Evolutionary conservation across 2,888 invertebrate genomes (phyloP).

Genomic region (Scaptomyza polygonia): DNA sequence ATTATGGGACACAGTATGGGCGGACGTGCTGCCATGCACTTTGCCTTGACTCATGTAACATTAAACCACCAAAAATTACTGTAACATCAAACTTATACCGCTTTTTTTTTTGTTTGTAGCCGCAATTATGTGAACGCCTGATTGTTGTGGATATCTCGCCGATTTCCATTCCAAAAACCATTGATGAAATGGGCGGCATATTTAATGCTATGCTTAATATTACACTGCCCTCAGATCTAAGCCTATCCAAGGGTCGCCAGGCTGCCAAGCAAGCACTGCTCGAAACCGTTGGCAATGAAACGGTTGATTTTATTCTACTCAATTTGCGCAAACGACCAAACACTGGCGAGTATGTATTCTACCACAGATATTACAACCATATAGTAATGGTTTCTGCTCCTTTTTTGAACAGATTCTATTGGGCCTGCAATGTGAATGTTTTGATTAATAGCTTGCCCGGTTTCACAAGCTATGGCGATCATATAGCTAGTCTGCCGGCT

Average conservation of each 20-base stretch:
- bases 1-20: constrained; percentile 98
- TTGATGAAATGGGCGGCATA: constrained; percentile 86
- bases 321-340: constrained; percentile 89
- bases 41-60: constrained; percentile 89
- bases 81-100: no score
- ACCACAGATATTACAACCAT: no score
- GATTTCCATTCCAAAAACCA: constrained; percentile 85
- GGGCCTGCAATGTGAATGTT: constrained; percentile 92
- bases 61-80: no score
- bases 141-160: constrained; percentile 91
- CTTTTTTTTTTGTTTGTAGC: constrained; percentile 83
- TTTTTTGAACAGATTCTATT: constrained; percentile 86
- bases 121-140: constrained; percentile 87
- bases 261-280: constrained; percentile 88
- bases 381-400: no score
- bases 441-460: constrained; percentile 88
- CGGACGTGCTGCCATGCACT: constrained; percentile 94
- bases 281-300: constrained; percentile 83
- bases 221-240: constrained; percentile 86
- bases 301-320: constrained; percentile 91
- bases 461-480: constrained; percentile 47
- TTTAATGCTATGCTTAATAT: constrained; percentile 89
- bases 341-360: constrained; percentile 70
- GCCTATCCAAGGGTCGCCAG: constrained; percentile 89
- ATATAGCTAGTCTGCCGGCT: constrained; percentile 54